Evolutionary conservation across 1,140 invertebrate genomes (phyloP).

Genomic region (Dinothrombium tinctorium): DNA sequence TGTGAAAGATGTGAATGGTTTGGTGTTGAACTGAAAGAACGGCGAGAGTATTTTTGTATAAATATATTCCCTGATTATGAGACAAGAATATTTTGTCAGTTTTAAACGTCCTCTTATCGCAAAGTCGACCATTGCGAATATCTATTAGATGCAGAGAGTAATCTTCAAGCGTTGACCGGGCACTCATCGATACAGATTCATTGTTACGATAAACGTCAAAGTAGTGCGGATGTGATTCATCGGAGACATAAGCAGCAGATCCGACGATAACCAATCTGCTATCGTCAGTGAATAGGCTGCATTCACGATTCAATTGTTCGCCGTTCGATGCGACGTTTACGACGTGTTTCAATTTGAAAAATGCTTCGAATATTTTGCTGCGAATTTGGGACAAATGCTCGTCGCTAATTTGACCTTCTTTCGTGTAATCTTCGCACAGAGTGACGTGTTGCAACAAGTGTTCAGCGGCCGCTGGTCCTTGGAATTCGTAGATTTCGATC

Average conservation of each 20-base stretch:
- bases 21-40: constrained; percentile 86
- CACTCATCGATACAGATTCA: constrained; percentile 66
- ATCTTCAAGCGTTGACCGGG: constrained; percentile 59
- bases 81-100: constrained; percentile 83
- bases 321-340: constrained; percentile 53
- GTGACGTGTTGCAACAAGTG: constrained; percentile 34
- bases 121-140: constrained; percentile 43
- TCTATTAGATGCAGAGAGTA: constrained; percentile 76
- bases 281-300: constrained; percentile 82
- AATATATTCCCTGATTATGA: constrained; percentile 84
- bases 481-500: constrained; percentile 69
- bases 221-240: constrained; percentile 45
- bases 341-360: constrained; percentile 51
- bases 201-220: constrained; percentile 64
- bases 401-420: constrained; percentile 26
- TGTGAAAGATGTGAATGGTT: constrained; percentile 79
- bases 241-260: constrained; percentile 54
- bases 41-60: constrained; percentile 71
- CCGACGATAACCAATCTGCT: constrained; percentile 46
- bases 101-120: constrained; percentile 57
- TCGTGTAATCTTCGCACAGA: constrained; percentile 31
- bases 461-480: constrained; percentile 62
- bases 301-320: constrained; percentile 75
- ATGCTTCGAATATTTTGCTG: constrained; percentile 51
- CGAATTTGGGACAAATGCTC: constrained; percentile 29